Evolutionary conservation across 2,888 invertebrate species (phyloP).

Genomic region (Apodemia zela): DNA sequence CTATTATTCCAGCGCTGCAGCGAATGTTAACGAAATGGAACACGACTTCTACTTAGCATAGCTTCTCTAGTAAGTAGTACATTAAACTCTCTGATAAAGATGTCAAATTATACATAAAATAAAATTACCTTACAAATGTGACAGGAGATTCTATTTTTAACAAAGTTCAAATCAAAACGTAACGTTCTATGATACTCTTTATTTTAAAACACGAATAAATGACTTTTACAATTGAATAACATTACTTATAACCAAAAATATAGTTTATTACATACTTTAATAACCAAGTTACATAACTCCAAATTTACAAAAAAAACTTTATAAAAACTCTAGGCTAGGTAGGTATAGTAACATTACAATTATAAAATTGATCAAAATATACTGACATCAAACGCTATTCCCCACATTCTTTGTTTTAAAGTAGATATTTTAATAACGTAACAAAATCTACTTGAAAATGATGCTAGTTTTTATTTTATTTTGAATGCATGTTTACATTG

Average conservation of each 20-base stretch:
- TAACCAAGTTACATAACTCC: not conserved
- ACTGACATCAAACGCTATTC: not conserved
- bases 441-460: too few species aligned
- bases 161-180: not conserved
- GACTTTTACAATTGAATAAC: not conserved
- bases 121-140: not conserved
- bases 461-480: too few species aligned
- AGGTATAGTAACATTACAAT: not conserved
- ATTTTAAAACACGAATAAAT: not conserved
- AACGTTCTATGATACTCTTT: not conserved
- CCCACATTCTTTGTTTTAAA: not conserved
- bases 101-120: not conserved
- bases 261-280: not conserved
- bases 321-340: not conserved
- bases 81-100: too few species aligned
- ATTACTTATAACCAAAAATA: slow-evolving; percentile 2
- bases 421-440: too few species aligned
- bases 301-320: slow-evolving; percentile 12
- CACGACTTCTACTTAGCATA: too few species aligned
- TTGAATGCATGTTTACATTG: too few species aligned
- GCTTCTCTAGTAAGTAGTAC: too few species aligned
- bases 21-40: too few species aligned
- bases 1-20: too few species aligned
- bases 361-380: not conserved
- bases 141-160: slow-evolving; percentile 3